phyloP scores from a whole-genome alignment of 2,797 vertebrate genomes.

The Tiaroga cobitis region DNA sequence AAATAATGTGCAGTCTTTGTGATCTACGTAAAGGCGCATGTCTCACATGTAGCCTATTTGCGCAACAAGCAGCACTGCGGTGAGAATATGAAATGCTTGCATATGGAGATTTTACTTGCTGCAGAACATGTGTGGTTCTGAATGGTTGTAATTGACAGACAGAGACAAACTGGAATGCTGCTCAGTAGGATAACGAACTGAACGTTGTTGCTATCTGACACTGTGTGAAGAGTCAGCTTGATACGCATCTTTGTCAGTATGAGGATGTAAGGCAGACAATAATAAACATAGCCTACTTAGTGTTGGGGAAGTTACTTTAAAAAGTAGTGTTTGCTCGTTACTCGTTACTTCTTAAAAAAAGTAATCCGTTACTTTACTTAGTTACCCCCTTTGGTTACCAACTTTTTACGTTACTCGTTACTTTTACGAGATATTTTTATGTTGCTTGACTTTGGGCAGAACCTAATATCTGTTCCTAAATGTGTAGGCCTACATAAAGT shows the following conservation, averaged over 20 bases:
- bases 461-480: too few relatives aligned
- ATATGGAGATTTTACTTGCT: background rate
- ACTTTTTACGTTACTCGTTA: too few relatives aligned
- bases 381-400: too few relatives aligned
- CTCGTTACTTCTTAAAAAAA: too few relatives aligned
- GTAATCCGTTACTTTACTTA: too few relatives aligned
- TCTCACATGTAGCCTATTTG: background rate
- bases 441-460: too few relatives aligned
- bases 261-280: slow-evolving; percentile 37
- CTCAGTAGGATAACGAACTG: slow-evolving; percentile 25
- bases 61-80: background rate
- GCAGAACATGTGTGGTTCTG: background rate
- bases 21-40: background rate
- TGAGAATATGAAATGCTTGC: slow-evolving; percentile 27
- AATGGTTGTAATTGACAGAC: slow-evolving; percentile 16
- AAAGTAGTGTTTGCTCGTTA: too few relatives aligned
- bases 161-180: slow-evolving; percentile 44
- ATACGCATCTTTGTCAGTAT: slow-evolving; percentile 30
- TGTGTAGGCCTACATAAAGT: too few relatives aligned
- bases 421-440: too few relatives aligned
- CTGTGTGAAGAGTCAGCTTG: background rate
- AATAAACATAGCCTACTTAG: background rate
- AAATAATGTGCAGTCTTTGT: slow-evolving; percentile 1
- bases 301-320: too few relatives aligned
- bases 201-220: background rate